Base-by-base conservation (phyloP, 2,888 invertebrate species). In the Apocheima hispidaria region DNA sequence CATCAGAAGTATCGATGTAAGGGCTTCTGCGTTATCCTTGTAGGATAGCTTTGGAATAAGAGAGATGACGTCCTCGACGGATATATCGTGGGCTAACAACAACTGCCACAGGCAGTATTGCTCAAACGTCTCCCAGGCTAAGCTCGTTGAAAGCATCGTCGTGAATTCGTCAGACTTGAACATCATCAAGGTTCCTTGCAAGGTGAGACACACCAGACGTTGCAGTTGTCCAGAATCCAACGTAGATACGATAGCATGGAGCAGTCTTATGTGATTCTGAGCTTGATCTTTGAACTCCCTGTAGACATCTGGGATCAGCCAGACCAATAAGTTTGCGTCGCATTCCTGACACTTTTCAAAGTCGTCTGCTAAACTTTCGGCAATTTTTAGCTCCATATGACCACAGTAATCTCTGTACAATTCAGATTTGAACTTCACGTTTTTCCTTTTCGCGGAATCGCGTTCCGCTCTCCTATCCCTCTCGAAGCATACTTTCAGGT, bases 41-140 rank as follows among this genome's bases (percentile, higher is more conserved):
- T 96, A 95, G 77, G 97, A 96, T 63, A 98, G 88, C 78, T 97
- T 97, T 16, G 95, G 94, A 73, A 95, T 93, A 66, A 95, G 92
- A 35, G 97, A 96, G 78, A 98, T 90, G 68, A 99, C 95, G 80
- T 96, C 96, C 79, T 98, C 98, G n/a, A 98, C 95, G 54, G 98
- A 96, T 81, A 99, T 96, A 84, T 98, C 97, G 84, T 99, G 99
- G 40, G 98, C 98, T 70, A 96, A 96, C 49, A 99, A 95, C 60
- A 99, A 93, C 87, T 99, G 99, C 99, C 99, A 99, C 44, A 99
- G 94, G 85, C 98, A 99, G 83, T 97, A 96, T 87, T 99, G 99
- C 86, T 99, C 99, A 75, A 98, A 97, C 2, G 99, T 98, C 89
- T 99, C 99, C 98, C 99, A 99, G 59, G 95, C 95, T 57, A 99